These are phyloP conservation scores for Hymenochirus boettgeri DNA, from an alignment of 2,113 vertebrate species.

Conservation along the genomic window DNA sequence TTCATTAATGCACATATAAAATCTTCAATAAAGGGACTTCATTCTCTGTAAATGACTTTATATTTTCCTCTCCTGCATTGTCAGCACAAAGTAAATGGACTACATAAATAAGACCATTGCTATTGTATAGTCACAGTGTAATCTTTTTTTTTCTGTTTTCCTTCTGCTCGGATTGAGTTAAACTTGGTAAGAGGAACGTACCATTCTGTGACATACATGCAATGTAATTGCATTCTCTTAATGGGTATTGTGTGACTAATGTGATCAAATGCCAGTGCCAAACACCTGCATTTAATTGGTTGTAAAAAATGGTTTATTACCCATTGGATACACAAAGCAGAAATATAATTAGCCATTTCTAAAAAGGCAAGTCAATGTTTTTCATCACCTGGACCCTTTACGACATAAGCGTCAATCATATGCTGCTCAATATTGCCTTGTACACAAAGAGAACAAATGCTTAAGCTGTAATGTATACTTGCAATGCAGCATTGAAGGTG, in stretches of 20 bases:
- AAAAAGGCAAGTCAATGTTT: constrained; percentile 44
- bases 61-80: constrained; percentile 29
- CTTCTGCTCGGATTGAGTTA: constrained; percentile 23
- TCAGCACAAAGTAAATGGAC: constrained; percentile 44
- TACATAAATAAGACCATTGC: constrained; percentile 40
- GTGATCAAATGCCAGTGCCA: constrained; percentile 43
- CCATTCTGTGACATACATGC: constrained; percentile 39
- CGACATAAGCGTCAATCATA: constrained; percentile 39
- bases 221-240: constrained; percentile 43
- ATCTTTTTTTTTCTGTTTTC: constrained; percentile 33
- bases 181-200: constrained; percentile 36
- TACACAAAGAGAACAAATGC: not conserved
- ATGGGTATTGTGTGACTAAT: constrained; percentile 44
- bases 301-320: constrained; percentile 44
- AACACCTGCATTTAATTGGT: constrained; percentile 44
- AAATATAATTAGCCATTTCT: constrained; percentile 44
- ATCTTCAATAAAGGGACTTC: constrained; percentile 35
- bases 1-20: constrained; percentile 42
- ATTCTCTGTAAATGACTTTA: constrained; percentile 40
- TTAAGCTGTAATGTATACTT: not conserved
- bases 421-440: constrained; percentile 21
- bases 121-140: constrained; percentile 32
- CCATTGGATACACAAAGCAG: constrained; percentile 43
- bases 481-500: not conserved
- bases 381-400: constrained; percentile 43